Evolutionary conservation across 1,140 invertebrate genomes (phyloP).

Genomic region (Drosophila burlai): DNA sequence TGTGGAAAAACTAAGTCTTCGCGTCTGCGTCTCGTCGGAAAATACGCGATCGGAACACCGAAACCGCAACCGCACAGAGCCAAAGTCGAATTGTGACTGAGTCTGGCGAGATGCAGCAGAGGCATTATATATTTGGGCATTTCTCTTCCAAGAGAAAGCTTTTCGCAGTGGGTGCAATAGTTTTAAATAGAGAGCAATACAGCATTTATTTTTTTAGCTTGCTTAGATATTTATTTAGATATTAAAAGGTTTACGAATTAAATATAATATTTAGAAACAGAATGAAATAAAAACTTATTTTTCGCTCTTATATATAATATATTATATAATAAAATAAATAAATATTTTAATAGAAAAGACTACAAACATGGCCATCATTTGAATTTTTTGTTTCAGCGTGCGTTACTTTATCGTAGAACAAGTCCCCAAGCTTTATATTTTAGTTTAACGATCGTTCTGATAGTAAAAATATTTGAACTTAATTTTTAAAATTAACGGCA

Average conservation of each 20-base stretch:
- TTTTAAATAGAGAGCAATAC: not conserved
- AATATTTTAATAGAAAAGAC: no score
- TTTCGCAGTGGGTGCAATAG: conserved; percentile 13
- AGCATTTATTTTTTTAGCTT: not conserved
- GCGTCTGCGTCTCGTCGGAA: conserved; percentile 8
- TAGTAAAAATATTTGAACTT: not conserved
- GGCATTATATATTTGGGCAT: conserved; percentile 60
- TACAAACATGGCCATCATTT: not conserved
- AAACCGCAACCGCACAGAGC: conserved; percentile 42
- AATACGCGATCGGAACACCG: conserved; percentile 19
- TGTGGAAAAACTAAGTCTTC: conserved; percentile 21
- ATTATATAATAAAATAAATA: not conserved
- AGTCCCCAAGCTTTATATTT: no score
- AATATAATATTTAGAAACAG: not conserved
- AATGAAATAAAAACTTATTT: no score
- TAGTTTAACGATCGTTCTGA: no score
- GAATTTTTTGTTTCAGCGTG: not conserved
- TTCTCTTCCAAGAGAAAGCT: conserved; percentile 52
- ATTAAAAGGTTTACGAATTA: not conserved
- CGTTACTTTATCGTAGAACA: not conserved
- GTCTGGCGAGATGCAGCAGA: conserved; percentile 42
- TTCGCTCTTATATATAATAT: no score
- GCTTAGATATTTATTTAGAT: not conserved
- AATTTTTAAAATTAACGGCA: not conserved
- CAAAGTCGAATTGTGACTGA: conserved; percentile 61